Evolutionary conservation across 2,113 vertebrate genomes (phyloP).

Genomic region (Pao palembangensis): DNA sequence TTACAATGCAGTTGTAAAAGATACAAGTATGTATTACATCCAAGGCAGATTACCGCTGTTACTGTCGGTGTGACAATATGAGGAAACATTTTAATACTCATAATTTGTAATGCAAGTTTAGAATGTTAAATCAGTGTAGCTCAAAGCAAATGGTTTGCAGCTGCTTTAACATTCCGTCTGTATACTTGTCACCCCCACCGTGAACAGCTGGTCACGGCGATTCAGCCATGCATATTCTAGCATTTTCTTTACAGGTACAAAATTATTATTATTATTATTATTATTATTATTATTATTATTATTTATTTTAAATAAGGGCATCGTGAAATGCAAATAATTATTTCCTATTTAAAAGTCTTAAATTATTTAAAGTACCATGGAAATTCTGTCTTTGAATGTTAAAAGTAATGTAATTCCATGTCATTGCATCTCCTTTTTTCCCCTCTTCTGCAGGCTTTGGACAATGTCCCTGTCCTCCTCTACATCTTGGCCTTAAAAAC

Average conservation of each 20-base stretch:
- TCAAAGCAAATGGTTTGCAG: conserved; percentile 35
- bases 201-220: neutral
- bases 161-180: conserved; percentile 34
- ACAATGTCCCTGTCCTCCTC: conserved; percentile 87
- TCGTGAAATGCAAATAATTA: too few relatives aligned
- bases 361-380: too few relatives aligned
- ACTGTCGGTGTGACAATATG: accelerated
- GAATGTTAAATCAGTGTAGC: neutral
- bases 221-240: too few relatives aligned
- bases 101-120: neutral
- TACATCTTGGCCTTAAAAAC: conserved; percentile 96
- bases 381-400: neutral
- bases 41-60: too few relatives aligned
- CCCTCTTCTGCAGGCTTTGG: conserved; percentile 75
- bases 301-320: too few relatives aligned
- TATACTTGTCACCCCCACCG: neutral
- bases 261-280: too few relatives aligned
- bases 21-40: too few relatives aligned
- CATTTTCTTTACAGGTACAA: too few relatives aligned
- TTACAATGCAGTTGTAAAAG: neutral
- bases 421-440: neutral
- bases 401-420: neutral
- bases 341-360: too few relatives aligned
- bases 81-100: neutral
- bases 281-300: too few relatives aligned